Base-by-base conservation (phyloP, 2,797 vertebrate genomes). In the Neosilurus mollespiculum region DNA sequence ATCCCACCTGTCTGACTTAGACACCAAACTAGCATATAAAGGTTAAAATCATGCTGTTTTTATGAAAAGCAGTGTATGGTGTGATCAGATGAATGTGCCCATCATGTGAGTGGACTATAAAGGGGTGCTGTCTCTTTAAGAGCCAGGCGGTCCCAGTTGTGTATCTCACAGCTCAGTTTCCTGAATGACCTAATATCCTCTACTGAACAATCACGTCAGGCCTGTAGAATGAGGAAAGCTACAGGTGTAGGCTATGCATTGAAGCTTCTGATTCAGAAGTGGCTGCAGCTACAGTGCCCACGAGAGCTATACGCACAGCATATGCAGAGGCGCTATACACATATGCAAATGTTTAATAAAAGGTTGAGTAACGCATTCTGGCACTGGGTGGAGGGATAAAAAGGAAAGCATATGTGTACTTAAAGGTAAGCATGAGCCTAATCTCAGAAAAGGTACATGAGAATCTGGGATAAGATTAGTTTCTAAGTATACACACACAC, bases 101-200 rank as follows among this genome's bases (percentile, higher is more conserved):
- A 24, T 43, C 30, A 61, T 61, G 75, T 77, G 58, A 77, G 75
- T 16, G 1, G 12, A 79, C 0, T 43, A 66, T n/a, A 83, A 83
- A 56, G 91, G 89, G 82, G 12, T 85, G 84, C 89, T 92, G 92
- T 92, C 91, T 90, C 93, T 94, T 95, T 95, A 95, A 95, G 92
- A 93, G 90, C 91, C 87, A 91, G 93, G 92, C 92, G 90, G 93
- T 90, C 93, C 93, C 90, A 77, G 92, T 92, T 94, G 93, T 92
- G 89, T 92, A 88, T 85, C 80, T 90, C 24, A 85, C 88, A 92
- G 90, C 91, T 95, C 93, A 88, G 91, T 95, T 94, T 95, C 95
- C 64, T 84, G 95, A 94, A 95, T 96, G 93, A 97, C 94, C 95
- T 96, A 96, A 97, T 95, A 92, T 95, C 93, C 94, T 96, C 94